A percentile compares a stretch with the other conserved stretches of the same genome.
Conservation (phyloP, 2,113 vertebrate species). For the Hippocampus abdominalis region DNA sequence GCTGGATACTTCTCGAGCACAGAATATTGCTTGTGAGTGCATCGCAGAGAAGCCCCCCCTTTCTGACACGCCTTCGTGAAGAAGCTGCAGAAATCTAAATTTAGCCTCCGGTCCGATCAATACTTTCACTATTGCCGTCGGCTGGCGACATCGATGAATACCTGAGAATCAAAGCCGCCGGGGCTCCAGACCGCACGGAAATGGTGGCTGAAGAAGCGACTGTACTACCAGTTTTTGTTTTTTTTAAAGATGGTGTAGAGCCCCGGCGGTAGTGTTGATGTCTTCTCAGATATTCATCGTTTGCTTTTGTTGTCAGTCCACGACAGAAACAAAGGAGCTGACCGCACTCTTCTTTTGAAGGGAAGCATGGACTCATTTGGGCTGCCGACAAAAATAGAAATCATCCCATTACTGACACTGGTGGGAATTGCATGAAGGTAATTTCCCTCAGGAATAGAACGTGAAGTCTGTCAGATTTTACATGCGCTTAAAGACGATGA, state of each 20-base stretch:
- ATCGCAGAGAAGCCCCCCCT: conserved; percentile 29
- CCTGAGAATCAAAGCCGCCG: no score
- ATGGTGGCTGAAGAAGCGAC: no score
- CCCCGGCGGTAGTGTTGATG: no score
- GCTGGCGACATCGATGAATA: neutral
- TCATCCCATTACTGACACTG: conserved; percentile 7
- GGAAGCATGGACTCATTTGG: neutral
- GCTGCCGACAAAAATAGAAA: conserved; percentile 19
- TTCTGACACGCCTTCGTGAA: conserved; percentile 1
- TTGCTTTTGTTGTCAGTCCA: no score
- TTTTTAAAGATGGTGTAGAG: no score
- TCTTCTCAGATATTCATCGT: no score
- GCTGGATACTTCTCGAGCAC: conserved; percentile 15
- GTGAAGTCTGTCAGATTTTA: conserved; percentile 4
- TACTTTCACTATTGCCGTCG: neutral
- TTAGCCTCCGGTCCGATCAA: no score
- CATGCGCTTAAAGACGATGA: neutral
- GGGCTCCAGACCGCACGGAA: no score
- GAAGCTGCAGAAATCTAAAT: no score
- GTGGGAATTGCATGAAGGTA: neutral
- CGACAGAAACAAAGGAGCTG: no score
- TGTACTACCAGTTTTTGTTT: no score
- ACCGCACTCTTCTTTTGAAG: no score
- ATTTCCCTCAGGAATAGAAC: neutral
- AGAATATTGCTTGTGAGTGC: conserved; percentile 6